These are phyloP conservation scores for Hartigia nigra DNA, from an alignment of 2,888 invertebrate genomes.

Conservation along the genomic window DNA sequence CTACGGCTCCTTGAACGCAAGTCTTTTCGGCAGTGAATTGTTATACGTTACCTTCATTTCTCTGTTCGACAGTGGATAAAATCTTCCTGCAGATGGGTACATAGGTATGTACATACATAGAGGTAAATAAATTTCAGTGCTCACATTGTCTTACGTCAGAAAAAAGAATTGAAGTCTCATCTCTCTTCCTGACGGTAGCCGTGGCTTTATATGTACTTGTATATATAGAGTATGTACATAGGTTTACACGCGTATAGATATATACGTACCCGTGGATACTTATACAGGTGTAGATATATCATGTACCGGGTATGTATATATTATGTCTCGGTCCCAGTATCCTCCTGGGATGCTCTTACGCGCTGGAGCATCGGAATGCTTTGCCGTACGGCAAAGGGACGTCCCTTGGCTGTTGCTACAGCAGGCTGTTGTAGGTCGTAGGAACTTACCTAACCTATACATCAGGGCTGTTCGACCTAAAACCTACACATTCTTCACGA, in stretches of 20 bases:
- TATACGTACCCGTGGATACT: not conserved
- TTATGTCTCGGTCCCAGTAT: constrained; percentile 20
- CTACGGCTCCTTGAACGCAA: not conserved
- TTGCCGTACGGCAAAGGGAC: too few relatives aligned
- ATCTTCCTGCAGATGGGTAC: not conserved
- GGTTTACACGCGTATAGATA: not conserved
- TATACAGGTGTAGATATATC: not conserved
- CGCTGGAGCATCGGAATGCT: constrained; percentile 53
- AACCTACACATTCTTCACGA: constrained; percentile 50
- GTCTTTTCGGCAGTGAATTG: not conserved
- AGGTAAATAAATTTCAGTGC: not conserved
- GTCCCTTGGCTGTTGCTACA: constrained; percentile 27
- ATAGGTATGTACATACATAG: not conserved
- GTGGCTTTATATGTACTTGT: not conserved
- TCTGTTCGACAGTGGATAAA: not conserved
- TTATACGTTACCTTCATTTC: not conserved
- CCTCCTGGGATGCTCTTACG: constrained; percentile 40
- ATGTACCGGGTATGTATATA: not conserved
- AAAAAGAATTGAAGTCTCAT: not conserved
- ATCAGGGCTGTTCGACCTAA: constrained; percentile 30
- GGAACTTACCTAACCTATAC: constrained; percentile 15
- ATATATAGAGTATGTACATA: not conserved
- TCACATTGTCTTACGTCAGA: not conserved
- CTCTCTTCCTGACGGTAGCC: not conserved
- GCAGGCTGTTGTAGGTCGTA: not conserved